Evolutionary conservation across 2,888 invertebrate genomes (phyloP).

Genomic region (Tenthredo distinguenda): DNA sequence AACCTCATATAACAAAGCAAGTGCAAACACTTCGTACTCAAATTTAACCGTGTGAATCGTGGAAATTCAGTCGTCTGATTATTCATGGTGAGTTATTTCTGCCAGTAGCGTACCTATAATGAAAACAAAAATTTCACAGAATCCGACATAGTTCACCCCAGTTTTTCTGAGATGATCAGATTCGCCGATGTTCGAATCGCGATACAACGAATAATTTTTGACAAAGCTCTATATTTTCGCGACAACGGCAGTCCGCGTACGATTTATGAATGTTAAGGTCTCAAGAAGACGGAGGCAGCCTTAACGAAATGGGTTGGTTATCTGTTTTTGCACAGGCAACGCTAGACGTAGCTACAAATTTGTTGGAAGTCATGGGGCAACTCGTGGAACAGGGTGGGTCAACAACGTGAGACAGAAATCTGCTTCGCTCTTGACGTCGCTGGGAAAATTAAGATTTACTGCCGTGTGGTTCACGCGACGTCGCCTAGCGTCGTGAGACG

Average conservation of each 20-base stretch:
- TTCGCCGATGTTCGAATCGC: neutral
- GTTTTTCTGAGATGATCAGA: neutral
- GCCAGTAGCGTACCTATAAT: neutral
- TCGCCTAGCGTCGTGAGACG: neutral
- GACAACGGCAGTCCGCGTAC: neutral
- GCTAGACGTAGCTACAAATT: neutral
- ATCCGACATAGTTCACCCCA: neutral
- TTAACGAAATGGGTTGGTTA: neutral
- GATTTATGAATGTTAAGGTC: neutral
- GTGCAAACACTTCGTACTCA: neutral
- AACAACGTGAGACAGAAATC: slow-evolving; percentile 33
- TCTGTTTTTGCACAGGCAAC: neutral
- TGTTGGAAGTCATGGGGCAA: slow-evolving; percentile 19
- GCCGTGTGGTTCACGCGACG: neutral
- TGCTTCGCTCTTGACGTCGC: slow-evolving; percentile 8
- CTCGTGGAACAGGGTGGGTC: slow-evolving; percentile 9
- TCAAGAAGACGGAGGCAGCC: neutral
- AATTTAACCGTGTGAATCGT: neutral
- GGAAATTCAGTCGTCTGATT: neutral
- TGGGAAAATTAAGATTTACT: slow-evolving; percentile 32
- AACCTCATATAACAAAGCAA: neutral
- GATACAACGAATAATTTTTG: neutral
- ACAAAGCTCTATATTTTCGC: neutral
- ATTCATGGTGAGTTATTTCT: neutral
- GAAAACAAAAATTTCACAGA: neutral